These are phyloP conservation scores for Caenorhabditis macrosperma DNA, from an alignment of 2,888 invertebrate species.

Conservation along the genomic window DNA sequence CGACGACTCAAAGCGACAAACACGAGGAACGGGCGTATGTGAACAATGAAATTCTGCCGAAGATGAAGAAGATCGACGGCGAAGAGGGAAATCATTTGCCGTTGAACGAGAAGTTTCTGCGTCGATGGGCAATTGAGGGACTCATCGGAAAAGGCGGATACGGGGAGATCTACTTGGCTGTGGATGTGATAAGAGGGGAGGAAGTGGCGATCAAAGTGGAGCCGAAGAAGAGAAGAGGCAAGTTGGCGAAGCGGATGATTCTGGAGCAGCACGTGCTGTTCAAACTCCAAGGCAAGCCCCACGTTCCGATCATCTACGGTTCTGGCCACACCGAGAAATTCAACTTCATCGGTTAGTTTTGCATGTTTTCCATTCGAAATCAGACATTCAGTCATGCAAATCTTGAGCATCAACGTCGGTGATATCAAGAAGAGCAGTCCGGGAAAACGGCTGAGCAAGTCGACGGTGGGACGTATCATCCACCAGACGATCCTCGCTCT, in stretches of 20 bases:
- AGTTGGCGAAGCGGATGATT: slow-evolving; percentile 69
- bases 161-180: slow-evolving; percentile 71
- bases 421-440: slow-evolving; percentile 71
- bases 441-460: slow-evolving; percentile 62
- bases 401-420: slow-evolving; percentile 73
- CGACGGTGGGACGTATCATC: slow-evolving; percentile 32
- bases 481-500: slow-evolving; percentile 70
- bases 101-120: slow-evolving; percentile 58
- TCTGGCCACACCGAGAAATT: slow-evolving; percentile 60
- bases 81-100: slow-evolving; percentile 37
- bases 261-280: slow-evolving; percentile 69
- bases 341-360: slow-evolving; percentile 53
- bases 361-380: background rate
- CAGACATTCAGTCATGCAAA: slow-evolving; percentile 67
- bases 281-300: slow-evolving; percentile 70
- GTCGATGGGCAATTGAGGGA: slow-evolving; percentile 62
- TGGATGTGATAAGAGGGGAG: slow-evolving; percentile 60
- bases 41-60: slow-evolving; percentile 27
- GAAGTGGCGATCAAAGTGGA: slow-evolving; percentile 73
- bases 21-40: slow-evolving; percentile 9
- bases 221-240: slow-evolving; percentile 63
- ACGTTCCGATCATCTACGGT: slow-evolving; percentile 69
- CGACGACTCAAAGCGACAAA: background rate
- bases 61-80: slow-evolving; percentile 25
- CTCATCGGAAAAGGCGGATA: slow-evolving; percentile 66